Evolutionary conservation across 2,797 vertebrate species (phyloP).

Genomic region (Dendrocincla tyrannina): DNA sequence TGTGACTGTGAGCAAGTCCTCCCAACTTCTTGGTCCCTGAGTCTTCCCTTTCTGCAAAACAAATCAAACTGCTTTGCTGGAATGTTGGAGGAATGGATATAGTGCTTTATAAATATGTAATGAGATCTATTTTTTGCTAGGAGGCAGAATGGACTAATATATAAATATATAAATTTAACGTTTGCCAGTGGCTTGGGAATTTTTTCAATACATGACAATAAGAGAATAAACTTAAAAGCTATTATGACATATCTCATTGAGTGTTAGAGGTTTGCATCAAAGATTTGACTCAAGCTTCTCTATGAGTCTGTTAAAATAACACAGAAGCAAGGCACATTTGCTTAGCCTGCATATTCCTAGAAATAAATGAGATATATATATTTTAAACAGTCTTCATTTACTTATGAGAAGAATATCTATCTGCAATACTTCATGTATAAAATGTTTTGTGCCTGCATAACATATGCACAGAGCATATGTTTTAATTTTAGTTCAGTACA

Average conservation of each 20-base stretch:
- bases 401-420: background rate
- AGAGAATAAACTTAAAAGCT: background rate
- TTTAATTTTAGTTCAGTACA: conserved; percentile 39
- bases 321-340: background rate
- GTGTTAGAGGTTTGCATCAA: background rate
- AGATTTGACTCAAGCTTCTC: background rate
- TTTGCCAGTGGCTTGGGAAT: background rate
- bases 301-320: background rate
- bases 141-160: background rate
- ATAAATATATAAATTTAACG: background rate
- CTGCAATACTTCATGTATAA: background rate
- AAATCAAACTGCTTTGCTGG: background rate
- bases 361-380: background rate
- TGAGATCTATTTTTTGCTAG: background rate
- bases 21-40: background rate
- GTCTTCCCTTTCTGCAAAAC: background rate
- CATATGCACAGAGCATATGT: conserved; percentile 20
- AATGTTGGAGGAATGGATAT: background rate
- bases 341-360: background rate
- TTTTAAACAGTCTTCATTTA: conserved; percentile 16
- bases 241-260: background rate
- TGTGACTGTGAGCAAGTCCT: background rate
- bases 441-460: background rate
- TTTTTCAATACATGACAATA: background rate
- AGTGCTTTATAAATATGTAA: conserved; percentile 3